Conservation (phyloP, 2,113 vertebrate species). For the Poicephalus meyeri region DNA sequence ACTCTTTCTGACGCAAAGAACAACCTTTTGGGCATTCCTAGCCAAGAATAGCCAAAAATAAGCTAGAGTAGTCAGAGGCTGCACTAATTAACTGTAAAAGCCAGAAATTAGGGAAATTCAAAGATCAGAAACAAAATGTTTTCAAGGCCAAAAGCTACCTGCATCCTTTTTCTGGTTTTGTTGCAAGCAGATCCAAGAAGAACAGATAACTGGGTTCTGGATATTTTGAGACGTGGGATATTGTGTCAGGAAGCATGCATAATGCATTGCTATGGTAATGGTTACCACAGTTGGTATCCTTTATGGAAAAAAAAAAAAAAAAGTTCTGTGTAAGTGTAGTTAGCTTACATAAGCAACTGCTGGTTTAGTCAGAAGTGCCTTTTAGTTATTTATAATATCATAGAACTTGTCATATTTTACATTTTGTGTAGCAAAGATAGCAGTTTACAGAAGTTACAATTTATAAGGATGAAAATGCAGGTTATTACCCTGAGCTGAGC, state of each 20-base stretch:
- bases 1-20: neutral
- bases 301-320: conserved; percentile 34
- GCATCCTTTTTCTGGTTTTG: neutral
- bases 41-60: neutral
- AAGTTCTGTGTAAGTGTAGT: neutral
- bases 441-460: neutral
- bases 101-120: neutral
- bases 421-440: neutral
- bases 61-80: neutral
- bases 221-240: conserved; percentile 17
- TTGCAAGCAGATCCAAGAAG: neutral
- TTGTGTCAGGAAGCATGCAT: neutral
- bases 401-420: neutral
- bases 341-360: conserved; percentile 53
- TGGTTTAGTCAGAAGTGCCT: neutral
- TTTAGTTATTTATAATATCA: neutral
- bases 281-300: conserved; percentile 58
- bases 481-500: neutral
- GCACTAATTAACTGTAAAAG: neutral
- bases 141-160: neutral
- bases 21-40: neutral
- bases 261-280: conserved; percentile 67
- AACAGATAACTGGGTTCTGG: neutral
- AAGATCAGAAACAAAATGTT: neutral
- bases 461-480: neutral